Conservation (phyloP, 2,888 invertebrate species). For the Coleophora flavipennella region DNA sequence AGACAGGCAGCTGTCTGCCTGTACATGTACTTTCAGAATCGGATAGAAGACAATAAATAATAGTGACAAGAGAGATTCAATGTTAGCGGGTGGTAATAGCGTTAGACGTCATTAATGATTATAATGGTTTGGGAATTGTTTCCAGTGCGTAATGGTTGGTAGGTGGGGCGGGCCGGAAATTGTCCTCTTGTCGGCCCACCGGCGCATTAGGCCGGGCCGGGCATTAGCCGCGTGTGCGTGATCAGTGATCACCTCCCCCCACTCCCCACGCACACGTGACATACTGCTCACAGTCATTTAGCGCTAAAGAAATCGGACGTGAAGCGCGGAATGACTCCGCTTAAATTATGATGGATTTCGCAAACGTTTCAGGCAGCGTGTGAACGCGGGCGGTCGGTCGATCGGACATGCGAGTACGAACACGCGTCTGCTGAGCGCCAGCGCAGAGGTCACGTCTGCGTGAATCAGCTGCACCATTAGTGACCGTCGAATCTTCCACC, state of each 20-base stretch:
- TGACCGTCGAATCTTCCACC: slow-evolving; percentile 60
- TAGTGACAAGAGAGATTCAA: slow-evolving; percentile 36
- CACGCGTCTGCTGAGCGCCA: not conserved
- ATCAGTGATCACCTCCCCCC: slow-evolving; percentile 52
- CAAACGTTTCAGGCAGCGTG: slow-evolving; percentile 22
- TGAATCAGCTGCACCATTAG: slow-evolving; percentile 48
- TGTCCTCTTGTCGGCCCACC: slow-evolving; percentile 60
- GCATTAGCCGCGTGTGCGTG: slow-evolving; percentile 30
- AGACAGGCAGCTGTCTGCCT: too few species aligned
- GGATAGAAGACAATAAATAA: slow-evolving; percentile 30
- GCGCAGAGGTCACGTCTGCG: not conserved
- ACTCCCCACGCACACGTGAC: slow-evolving; percentile 51
- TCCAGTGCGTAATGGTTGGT: slow-evolving; percentile 55
- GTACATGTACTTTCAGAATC: slow-evolving; percentile 18
- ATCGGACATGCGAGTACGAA: slow-evolving; percentile 36
- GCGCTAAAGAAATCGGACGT: slow-evolving; percentile 20
- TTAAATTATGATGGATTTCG: slow-evolving; percentile 23
- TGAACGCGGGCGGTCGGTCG: slow-evolving; percentile 27
- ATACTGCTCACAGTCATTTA: slow-evolving; percentile 26
- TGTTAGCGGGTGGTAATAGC: slow-evolving; percentile 35
- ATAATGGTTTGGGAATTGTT: slow-evolving; percentile 60
- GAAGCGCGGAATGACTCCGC: slow-evolving; percentile 36
- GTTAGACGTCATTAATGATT: slow-evolving; percentile 50
- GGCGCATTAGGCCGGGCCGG: slow-evolving; percentile 65
- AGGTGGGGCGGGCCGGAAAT: slow-evolving; percentile 65